Conservation (phyloP, 2,113 vertebrate species). For the Hippocampus abdominalis region DNA sequence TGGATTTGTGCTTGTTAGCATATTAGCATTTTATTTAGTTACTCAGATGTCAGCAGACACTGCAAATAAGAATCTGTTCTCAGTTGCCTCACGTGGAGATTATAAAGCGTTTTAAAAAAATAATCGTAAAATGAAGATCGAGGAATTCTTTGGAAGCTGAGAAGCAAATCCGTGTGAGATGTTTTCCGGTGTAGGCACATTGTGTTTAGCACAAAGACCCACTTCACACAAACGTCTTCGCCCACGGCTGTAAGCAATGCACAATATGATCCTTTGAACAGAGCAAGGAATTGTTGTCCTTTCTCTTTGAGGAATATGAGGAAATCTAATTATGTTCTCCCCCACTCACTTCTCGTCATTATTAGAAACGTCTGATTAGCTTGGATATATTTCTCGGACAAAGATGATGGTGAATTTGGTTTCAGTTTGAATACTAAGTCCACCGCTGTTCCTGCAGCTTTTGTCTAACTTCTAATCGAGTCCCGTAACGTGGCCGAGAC, state of each 20-base stretch:
- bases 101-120: no score
- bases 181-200: not conserved
- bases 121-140: not conserved
- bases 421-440: constrained; percentile 55
- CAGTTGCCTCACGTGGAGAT: no score
- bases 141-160: no score
- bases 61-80: no score
- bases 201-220: constrained; percentile 13
- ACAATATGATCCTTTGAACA: constrained; percentile 10
- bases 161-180: not conserved
- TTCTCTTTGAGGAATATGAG: constrained; percentile 3
- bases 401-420: constrained; percentile 41
- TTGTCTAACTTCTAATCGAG: constrained; percentile 30
- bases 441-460: constrained; percentile 18
- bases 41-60: no score
- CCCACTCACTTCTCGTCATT: constrained; percentile 26
- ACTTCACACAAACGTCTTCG: not conserved
- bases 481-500: constrained; percentile 50
- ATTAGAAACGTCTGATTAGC: constrained; percentile 33
- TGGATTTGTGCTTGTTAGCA: no score
- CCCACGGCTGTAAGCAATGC: constrained; percentile 7
- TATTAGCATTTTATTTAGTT: no score
- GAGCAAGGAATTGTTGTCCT: constrained; percentile 13
- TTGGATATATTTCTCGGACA: constrained; percentile 31
- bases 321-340: constrained; percentile 22